These are phyloP conservation scores for Seira ritae DNA, from an alignment of 2,888 invertebrate genomes.

Conservation along the genomic window DNA sequence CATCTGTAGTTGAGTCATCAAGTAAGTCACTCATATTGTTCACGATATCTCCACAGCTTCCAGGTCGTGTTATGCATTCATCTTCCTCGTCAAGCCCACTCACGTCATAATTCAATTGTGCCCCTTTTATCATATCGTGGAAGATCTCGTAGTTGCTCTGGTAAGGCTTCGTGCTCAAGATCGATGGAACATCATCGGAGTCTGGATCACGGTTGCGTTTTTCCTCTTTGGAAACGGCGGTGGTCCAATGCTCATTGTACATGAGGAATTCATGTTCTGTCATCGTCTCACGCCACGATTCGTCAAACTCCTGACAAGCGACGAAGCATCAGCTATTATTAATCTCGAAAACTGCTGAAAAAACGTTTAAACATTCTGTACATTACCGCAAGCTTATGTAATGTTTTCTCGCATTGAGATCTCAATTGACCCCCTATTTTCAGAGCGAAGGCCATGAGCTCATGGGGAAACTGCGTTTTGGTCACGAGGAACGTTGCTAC, in stretches of 20 bases:
- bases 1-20: conserved; percentile 44
- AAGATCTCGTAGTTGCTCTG: conserved; percentile 5
- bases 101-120: conserved; percentile 3
- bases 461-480: conserved; percentile 60
- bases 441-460: conserved; percentile 51
- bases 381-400: conserved; percentile 56
- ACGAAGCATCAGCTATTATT: background rate
- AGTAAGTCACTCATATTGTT: conserved; percentile 18
- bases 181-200: background rate
- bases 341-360: background rate
- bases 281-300: conserved; percentile 55
- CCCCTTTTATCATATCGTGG: conserved; percentile 24
- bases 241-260: conserved; percentile 62
- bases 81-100: conserved; percentile 38
- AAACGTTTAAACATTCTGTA: background rate
- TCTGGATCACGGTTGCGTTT: background rate
- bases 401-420: conserved; percentile 27
- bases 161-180: background rate
- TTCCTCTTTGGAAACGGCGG: conserved; percentile 14
- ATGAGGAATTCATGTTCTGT: conserved; percentile 55
- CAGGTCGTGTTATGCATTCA: conserved; percentile 22
- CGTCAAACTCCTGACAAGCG: conserved; percentile 47
- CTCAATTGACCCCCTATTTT: conserved; percentile 37
- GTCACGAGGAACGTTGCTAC: conserved; percentile 49
- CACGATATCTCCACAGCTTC: conserved; percentile 23